Percentiles rank a stretch among this genome's conserved stretches.
Conservation (phyloP, 2,888 invertebrate genomes). For the Mimachlamys varia region DNA sequence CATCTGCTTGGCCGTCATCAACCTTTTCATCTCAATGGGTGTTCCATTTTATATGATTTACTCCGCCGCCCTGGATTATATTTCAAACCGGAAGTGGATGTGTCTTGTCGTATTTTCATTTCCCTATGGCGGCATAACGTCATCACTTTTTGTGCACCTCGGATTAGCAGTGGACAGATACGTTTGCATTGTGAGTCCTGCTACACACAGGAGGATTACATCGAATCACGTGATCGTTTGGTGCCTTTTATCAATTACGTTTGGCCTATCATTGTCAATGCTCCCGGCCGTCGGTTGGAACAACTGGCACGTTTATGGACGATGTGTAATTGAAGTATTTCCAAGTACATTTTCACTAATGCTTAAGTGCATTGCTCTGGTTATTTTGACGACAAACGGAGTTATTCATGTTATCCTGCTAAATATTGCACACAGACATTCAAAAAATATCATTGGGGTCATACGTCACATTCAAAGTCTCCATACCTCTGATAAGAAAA, state of each 20-base stretch:
- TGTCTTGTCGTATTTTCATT: conserved; percentile 44
- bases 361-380: conserved; percentile 40
- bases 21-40: conserved; percentile 45
- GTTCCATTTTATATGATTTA: conserved; percentile 49
- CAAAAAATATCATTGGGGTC: conserved; percentile 42
- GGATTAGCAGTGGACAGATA: conserved; percentile 48
- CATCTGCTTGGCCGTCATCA: conserved; percentile 47
- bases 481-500: conserved; percentile 19
- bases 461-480: conserved; percentile 43
- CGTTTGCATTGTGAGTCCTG: conserved; percentile 47
- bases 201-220: conserved; percentile 35
- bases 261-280: conserved; percentile 41
- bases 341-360: conserved; percentile 46
- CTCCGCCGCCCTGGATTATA: conserved; percentile 41
- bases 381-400: conserved; percentile 40
- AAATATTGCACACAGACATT: conserved; percentile 46
- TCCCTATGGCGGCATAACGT: conserved; percentile 47
- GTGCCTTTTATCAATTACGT: conserved; percentile 41
- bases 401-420: conserved; percentile 44
- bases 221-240: conserved; percentile 43
- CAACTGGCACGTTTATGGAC: conserved; percentile 43
- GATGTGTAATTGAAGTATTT: conserved; percentile 48
- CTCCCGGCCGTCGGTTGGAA: conserved; percentile 50
- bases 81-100: conserved; percentile 43
- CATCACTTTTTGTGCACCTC: conserved; percentile 47